Evolutionary conservation across 2,888 invertebrate genomes (phyloP).

Genomic region (Drosophila lacicola): DNA sequence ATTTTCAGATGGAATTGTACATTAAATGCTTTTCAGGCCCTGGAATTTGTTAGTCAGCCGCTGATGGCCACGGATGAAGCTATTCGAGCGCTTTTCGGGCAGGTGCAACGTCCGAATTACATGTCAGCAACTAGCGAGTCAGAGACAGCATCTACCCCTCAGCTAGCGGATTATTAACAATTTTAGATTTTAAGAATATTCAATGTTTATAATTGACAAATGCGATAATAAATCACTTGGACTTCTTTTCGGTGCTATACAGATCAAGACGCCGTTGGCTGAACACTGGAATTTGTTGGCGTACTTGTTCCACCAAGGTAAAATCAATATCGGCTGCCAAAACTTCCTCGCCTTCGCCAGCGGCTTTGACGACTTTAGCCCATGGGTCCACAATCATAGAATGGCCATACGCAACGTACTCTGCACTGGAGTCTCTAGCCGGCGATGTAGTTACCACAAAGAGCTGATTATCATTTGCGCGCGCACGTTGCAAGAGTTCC

Average conservation of each 20-base stretch:
- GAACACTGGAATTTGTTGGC: constrained; percentile 93
- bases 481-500: constrained; percentile 92
- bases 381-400: constrained; percentile 93
- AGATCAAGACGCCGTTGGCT: constrained; percentile 91
- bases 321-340: constrained; percentile 92
- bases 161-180: constrained; percentile 15
- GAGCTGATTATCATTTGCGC: constrained; percentile 95
- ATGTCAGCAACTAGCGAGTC: constrained; percentile 20
- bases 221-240: constrained; percentile 28
- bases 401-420: constrained; percentile 97
- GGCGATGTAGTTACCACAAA: constrained; percentile 95
- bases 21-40: constrained; percentile 59
- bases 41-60: constrained; percentile 83
- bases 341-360: constrained; percentile 85
- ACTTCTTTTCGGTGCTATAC: constrained; percentile 85
- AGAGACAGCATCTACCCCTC: background rate
- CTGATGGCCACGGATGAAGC: constrained; percentile 85
- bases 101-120: constrained; percentile 78
- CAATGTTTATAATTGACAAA: constrained; percentile 14
- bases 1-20: too few species aligned
- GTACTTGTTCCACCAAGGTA: constrained; percentile 89
- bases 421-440: constrained; percentile 90
- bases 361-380: constrained; percentile 88
- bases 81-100: constrained; percentile 83
- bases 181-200: constrained; percentile 4